phyloP scores from a whole-genome alignment of 1,140 invertebrate genomes.

The Pemphigus obesinymphae region DNA sequence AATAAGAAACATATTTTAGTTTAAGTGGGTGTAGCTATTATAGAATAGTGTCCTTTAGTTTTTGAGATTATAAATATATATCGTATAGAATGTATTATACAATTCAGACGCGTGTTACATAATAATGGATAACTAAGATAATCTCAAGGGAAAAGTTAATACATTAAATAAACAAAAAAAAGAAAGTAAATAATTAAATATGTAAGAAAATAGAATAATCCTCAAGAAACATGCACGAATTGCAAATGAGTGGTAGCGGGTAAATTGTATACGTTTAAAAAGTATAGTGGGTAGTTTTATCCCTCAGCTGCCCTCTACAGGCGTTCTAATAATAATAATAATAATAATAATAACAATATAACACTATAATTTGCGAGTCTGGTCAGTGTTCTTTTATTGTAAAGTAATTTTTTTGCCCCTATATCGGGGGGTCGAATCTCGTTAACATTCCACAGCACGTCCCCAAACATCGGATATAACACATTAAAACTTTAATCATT shows the following conservation, averaged over 20 bases:
- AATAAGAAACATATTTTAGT: too few species aligned
- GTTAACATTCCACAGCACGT: slow-evolving; percentile 8
- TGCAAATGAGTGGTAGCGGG: background rate
- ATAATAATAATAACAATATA: background rate
- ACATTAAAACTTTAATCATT: slow-evolving; percentile 13
- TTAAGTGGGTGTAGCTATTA: too few species aligned
- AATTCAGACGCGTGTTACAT: background rate
- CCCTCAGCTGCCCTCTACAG: background rate
- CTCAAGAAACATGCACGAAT: background rate
- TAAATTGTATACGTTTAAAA: background rate
- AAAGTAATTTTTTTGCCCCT: background rate
- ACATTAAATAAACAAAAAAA: background rate
- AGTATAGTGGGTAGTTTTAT: background rate
- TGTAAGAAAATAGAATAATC: background rate
- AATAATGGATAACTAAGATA: background rate
- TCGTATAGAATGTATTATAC: too few species aligned
- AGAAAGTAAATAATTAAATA: background rate
- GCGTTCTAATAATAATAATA: background rate
- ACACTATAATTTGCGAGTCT: background rate
- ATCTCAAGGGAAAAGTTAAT: background rate
- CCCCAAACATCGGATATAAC: slow-evolving; percentile 2
- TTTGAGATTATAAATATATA: too few species aligned
- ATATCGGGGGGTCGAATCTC: background rate
- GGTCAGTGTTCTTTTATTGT: background rate
- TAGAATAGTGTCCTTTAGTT: too few species aligned